Evolutionary conservation across 2,888 invertebrate genomes (phyloP).

Genomic region (Eupithecia subfuscata): DNA sequence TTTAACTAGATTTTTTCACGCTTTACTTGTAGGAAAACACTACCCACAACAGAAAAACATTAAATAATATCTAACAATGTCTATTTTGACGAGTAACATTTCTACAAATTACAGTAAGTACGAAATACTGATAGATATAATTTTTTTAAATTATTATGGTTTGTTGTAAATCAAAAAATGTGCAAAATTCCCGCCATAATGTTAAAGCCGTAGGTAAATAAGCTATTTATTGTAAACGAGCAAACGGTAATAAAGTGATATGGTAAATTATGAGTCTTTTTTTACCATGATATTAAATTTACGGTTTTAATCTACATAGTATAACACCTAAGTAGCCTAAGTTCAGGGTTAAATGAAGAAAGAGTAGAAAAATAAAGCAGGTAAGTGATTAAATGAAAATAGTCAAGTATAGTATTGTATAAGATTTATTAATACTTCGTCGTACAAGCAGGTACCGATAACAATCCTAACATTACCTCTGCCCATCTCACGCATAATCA

Average conservation of each 20-base stretch:
- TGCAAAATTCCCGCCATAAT: slow-evolving; percentile 45
- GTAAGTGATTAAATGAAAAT: neutral
- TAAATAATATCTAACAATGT: neutral
- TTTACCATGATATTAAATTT: neutral
- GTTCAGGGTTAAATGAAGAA: too few relatives aligned
- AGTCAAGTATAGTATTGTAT: slow-evolving; percentile 14
- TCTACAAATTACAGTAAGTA: neutral
- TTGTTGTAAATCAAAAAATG: slow-evolving; percentile 5
- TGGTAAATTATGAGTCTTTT: slow-evolving; percentile 55
- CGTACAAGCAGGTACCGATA: slow-evolving; percentile 41
- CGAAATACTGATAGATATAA: neutral
- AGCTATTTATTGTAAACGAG: slow-evolving; percentile 58
- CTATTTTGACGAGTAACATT: neutral
- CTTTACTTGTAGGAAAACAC: neutral
- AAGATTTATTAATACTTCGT: slow-evolving; percentile 40
- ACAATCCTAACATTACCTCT: slow-evolving; percentile 26
- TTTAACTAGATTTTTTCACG: neutral
- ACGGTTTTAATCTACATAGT: neutral
- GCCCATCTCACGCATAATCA: slow-evolving; percentile 13
- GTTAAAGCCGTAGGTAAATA: slow-evolving; percentile 50
- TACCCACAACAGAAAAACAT: neutral
- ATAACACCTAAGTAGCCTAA: neutral
- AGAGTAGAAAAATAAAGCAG: neutral
- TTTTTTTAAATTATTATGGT: slow-evolving; percentile 4
- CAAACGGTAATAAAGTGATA: slow-evolving; percentile 72